Conservation (phyloP, 30 jellyfish, hydroid and myxozoan species). For the Hydractinia symbiolongicarpus region DNA sequence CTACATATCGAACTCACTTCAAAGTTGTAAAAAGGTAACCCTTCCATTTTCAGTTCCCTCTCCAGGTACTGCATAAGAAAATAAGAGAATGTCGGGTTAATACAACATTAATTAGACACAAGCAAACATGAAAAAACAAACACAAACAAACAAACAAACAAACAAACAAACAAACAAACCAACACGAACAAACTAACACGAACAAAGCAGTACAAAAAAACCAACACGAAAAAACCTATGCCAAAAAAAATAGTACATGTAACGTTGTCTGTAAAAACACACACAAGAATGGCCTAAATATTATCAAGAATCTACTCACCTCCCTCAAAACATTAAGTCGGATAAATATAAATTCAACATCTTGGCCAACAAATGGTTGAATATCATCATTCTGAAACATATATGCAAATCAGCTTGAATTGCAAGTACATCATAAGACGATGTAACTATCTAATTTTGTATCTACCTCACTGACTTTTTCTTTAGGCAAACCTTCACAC, state of each 20-base stretch:
- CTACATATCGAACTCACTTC: conserved; percentile 54
- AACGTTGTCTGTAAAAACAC: no score
- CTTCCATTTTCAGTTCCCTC: conserved; percentile 90
- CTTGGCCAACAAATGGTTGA: conserved; percentile 72
- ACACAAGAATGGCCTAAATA: no score
- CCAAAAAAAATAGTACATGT: no score
- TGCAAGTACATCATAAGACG: no score
- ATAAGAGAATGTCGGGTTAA: background rate
- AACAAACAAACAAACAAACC: no score
- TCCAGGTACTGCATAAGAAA: conserved; percentile 65
- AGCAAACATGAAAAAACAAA: no score
- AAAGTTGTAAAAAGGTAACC: conserved; percentile 72
- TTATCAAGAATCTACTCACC: conserved; percentile 26
- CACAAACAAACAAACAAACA: no score
- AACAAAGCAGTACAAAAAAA: no score
- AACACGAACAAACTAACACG: no score
- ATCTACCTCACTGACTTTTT: conserved; percentile 26
- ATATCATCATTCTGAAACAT: conserved; percentile 55
- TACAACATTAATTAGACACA: no score
- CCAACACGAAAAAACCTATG: no score
- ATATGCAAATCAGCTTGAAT: background rate
- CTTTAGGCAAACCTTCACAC: conserved; percentile 92
- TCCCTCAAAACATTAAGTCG: conserved; percentile 88
- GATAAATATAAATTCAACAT: conserved; percentile 84
- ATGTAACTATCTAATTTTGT: background rate